Base-by-base conservation (phyloP, 2,888 invertebrate genomes). In the Phragmatobia fuliginosa region DNA sequence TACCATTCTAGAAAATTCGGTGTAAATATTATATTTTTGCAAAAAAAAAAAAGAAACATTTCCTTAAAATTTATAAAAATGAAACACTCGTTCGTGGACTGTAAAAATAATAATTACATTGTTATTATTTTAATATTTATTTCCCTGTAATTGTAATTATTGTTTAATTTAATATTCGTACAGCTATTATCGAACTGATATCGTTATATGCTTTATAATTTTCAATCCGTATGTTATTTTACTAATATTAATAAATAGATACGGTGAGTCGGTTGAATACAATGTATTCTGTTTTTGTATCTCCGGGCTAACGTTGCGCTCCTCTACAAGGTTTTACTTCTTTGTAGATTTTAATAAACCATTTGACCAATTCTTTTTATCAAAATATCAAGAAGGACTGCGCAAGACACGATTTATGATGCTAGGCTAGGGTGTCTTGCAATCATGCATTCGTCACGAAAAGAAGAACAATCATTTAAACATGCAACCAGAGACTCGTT, bases 111-210 rank as follows among this genome's bases (percentile, higher is more conserved):
- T 3, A 56, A 38, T 32, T 76, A 75, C 68, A 75, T 81, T 78
- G 85, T 83, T 85, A 71, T 84, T 82, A 85, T 84, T 83, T 86
- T 82, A 81, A 71, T 75, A 75, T 80, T 83, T 83, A 77, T 82
- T 80, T 73, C 71, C 62, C 49, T 71, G 62, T 78, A 71, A 77
- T 75, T 83, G 56, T 83, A 78, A 77, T 72, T 71, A 78, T 75
- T 56, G 62, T 71, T 67, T 71, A 62, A 68, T 63, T 71, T 62
- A 58, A 73, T 67, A 56, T 67, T 79, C 62, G 64, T 74, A 76
- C 77, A 77, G 63, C 70, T 79, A 76, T 76, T 64, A 65, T 74
- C 52, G 75, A 80, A 75, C 75, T 79, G 77, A 77, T 79, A 72
- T 73, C 25, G 67, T 76, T 77, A 75, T 64, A 56, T 70, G 61